Evolutionary conservation across 2,888 invertebrate genomes (phyloP).

Genomic region (Tryphoninae sp.): DNA sequence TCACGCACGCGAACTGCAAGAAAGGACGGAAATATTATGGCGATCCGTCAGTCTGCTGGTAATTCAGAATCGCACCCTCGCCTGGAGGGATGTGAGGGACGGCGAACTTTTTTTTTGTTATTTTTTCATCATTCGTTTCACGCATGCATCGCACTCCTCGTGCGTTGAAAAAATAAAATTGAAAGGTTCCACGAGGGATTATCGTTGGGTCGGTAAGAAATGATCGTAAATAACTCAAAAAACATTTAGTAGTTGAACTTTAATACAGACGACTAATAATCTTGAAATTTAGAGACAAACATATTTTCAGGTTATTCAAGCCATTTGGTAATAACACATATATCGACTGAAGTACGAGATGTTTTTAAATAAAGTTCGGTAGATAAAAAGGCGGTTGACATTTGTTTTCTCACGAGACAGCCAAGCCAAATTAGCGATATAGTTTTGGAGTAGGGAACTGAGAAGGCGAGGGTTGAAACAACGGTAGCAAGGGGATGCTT

Average conservation of each 20-base stretch:
- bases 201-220: not conserved
- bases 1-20: not conserved
- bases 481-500: constrained; percentile 2
- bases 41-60: constrained; percentile 19
- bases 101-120: not conserved
- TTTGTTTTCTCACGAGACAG: not conserved
- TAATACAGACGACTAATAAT: too few relatives aligned
- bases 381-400: not conserved
- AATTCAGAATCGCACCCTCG: not conserved
- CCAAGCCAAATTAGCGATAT: constrained; percentile 8
- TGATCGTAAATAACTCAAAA: not conserved
- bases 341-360: not conserved
- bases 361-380: not conserved
- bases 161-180: not conserved
- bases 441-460: constrained; percentile 15
- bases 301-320: too few relatives aligned
- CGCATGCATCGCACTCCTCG: not conserved
- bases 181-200: not conserved
- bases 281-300: too few relatives aligned
- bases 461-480: constrained; percentile 3
- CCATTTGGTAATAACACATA: too few relatives aligned
- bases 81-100: not conserved
- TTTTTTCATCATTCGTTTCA: not conserved
- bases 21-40: constrained; percentile 19
- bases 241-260: not conserved